These are phyloP conservation scores for Celastrina argiolus DNA, from an alignment of 2,888 invertebrate genomes.

Conservation along the genomic window DNA sequence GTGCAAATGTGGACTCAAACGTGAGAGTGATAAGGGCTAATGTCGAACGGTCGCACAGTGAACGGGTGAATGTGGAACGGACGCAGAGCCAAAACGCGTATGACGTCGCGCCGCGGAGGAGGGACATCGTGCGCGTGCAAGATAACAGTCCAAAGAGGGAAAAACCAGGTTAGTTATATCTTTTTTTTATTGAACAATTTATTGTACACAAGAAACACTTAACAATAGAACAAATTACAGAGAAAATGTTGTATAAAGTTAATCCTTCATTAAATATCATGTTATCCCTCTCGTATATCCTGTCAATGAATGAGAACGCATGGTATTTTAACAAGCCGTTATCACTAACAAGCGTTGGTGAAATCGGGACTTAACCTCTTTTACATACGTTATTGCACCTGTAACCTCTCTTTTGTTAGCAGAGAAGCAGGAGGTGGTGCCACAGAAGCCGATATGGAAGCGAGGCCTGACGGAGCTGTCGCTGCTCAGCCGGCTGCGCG, in stretches of 20 bases:
- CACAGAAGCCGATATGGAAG: constrained; percentile 63
- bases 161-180: constrained; percentile 50
- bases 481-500: constrained; percentile 52
- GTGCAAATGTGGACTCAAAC: constrained; percentile 38
- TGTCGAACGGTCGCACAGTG: constrained; percentile 49
- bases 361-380: too few relatives aligned
- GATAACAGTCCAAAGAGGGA: constrained; percentile 54
- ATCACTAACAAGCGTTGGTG: too few relatives aligned
- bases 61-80: background rate
- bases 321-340: too few relatives aligned
- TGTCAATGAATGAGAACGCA: too few relatives aligned
- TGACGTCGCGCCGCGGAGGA: constrained; percentile 45
- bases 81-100: constrained; percentile 58
- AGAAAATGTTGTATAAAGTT: too few relatives aligned
- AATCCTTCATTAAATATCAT: too few relatives aligned
- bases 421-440: constrained; percentile 48
- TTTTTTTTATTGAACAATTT: too few relatives aligned
- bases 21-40: constrained; percentile 41
- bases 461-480: constrained; percentile 67
- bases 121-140: constrained; percentile 48
- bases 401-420: constrained; percentile 26
- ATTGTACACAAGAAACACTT: too few relatives aligned
- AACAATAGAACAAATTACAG: too few relatives aligned
- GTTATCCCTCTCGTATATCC: too few relatives aligned
- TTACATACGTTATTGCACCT: too few relatives aligned